Evolutionary conservation across 2,797 vertebrate genomes (phyloP).

Genomic region (Semaprochilodus insignis): DNA sequence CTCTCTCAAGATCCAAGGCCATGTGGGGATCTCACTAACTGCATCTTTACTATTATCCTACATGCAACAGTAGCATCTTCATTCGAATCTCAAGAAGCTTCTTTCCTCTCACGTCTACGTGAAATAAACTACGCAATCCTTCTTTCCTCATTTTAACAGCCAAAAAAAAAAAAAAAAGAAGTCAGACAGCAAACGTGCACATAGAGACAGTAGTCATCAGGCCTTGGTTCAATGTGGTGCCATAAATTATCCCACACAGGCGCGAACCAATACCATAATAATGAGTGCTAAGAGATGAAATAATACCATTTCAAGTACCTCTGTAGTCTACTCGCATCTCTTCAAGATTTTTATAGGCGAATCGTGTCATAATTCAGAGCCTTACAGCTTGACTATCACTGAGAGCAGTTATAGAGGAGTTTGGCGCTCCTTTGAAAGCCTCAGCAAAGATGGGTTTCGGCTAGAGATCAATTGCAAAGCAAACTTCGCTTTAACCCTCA

Average conservation of each 20-base stretch:
- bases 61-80: background rate
- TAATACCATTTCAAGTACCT: constrained; percentile 38
- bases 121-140: no score
- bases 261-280: constrained; percentile 4
- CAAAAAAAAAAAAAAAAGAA: no score
- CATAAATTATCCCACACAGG: constrained; percentile 1
- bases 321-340: constrained; percentile 5
- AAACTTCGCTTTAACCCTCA: background rate
- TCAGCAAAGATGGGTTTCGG: constrained; percentile 50
- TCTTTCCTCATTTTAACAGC: background rate
- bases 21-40: background rate
- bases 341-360: constrained; percentile 1
- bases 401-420: constrained; percentile 16
- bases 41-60: background rate
- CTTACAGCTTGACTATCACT: constrained; percentile 40
- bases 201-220: constrained; percentile 22
- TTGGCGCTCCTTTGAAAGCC: constrained; percentile 17
- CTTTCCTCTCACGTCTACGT: background rate
- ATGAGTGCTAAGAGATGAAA: constrained; percentile 28
- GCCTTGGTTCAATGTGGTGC: constrained; percentile 2
- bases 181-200: constrained; percentile 25
- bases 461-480: constrained; percentile 64
- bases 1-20: background rate
- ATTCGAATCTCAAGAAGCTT: background rate
- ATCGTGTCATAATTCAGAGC: constrained; percentile 9